Base-by-base conservation (phyloP, 2,797 vertebrate genomes). In the Onychomys arenicola region DNA sequence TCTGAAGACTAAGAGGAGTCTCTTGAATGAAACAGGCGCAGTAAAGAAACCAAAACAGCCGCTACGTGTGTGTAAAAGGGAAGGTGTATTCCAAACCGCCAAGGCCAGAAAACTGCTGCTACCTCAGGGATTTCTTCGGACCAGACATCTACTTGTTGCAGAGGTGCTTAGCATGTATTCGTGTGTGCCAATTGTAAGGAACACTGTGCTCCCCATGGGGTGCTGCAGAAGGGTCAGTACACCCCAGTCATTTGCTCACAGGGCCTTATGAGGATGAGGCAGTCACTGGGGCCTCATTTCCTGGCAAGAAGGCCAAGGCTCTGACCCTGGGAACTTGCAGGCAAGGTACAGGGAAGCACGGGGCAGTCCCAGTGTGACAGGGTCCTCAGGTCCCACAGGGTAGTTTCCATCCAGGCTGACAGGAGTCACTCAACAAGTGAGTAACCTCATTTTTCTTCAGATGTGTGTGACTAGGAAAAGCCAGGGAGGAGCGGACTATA, bases 401-500 rank as follows among this genome's bases (percentile, higher is more conserved):
- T 8, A 34, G 92, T 34, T 73, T 67, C 75, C 69, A 67, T 80
- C 84, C 59, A 27, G 81, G 83, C 71, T 75, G 69, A 67, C 34
- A 85, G 80, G 37, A 71, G 83, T 25, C 40, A 90, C 75, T 73
- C 37, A 92, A 90, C 14, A 25, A 89, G 83, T 4, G 71, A 34
- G 65, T 85, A 59, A 49, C 78, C 82, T 19, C 1, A 65, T 85
- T 94, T 93, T 88, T 76, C 90, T 59, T 93, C 93, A 61, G 63
- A 61, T 7, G 71, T 34, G 19, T 1, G 0, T 16, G 61, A 43
- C 82, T 40, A 6, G 73, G n/a, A 71, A 25, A 65, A 65, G 80
- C 43, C 40, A 80, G 55, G 85, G 25, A 63, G 86, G 0, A 1
- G 67, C 52, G 80, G 61, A 63, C 49, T 23, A 32, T 11, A 78